Base-by-base conservation (phyloP, 2,113 vertebrate species). In the Bubo bubo region DNA sequence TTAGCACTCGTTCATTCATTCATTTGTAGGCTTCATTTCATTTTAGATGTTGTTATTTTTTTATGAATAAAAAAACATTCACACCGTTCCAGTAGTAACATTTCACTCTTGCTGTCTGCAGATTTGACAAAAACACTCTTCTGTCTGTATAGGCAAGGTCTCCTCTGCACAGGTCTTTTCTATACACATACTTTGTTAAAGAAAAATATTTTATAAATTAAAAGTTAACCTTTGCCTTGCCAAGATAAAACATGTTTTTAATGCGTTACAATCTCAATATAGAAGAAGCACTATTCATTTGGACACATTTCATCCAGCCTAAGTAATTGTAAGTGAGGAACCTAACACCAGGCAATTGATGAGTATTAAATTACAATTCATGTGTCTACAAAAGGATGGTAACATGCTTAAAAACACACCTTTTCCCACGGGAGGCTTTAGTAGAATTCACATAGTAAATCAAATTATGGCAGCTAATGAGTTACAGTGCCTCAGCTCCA, bases 401-500 rank as follows among this genome's bases (percentile, higher is more conserved):
- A 95, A 53, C 50, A 14, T 17, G 34, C 62, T 83, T 94, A 86
- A 93, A 94, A 93, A 26, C 47, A 74, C 56, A 79, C 68, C 52
- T 88, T 94, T 92, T 90, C 92, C 83, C 81, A 50, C 5, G 41
- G 28, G 83, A 77, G 3, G 35, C 16, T 62, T 85, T 21, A 91
- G 93, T 43, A 53, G 70, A 68, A 62, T 75, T 91, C 81, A 85
- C 60, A 75, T 22, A 82, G 22, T 47, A 90, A 95, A 96, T 71
- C 4, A 12, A 95, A 93, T 94, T 86, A 89, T 67, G 72, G 83
- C 79, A 96, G 64, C 26, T 91, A 94, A 94, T 91, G 94, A 91
- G 67, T 91, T 86, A 80, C 72, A 77, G 47, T 0, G 0, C 47
- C 88, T 96, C 79, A 81, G 63, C 79, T 93, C 32, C 76, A 50